A percentile compares a stretch with the other conserved stretches of the same genome.
These are phyloP conservation scores for Microcebus tavaratra DNA, from an alignment of 2,113 vertebrate species.

Conservation along the genomic window DNA sequence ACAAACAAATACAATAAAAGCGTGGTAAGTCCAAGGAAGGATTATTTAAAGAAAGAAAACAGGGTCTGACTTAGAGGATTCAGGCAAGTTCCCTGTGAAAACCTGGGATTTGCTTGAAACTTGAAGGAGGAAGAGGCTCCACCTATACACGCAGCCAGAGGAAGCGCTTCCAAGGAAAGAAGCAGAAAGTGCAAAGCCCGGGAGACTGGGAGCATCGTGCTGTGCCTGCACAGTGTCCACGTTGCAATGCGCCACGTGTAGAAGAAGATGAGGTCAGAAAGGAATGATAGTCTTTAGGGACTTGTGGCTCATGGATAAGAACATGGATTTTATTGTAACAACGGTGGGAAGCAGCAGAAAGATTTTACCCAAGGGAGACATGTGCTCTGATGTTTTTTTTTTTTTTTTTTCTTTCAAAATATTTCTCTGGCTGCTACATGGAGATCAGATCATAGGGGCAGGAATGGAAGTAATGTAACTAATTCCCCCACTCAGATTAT, in stretches of 20 bases:
- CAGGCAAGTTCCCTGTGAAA: background rate
- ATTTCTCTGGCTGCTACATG: background rate
- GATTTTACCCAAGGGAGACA: background rate
- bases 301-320: background rate
- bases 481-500: background rate
- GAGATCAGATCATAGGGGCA: too few relatives aligned
- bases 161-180: background rate
- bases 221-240: background rate
- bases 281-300: background rate
- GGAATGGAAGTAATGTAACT: background rate
- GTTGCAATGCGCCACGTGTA: background rate
- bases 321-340: background rate
- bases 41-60: background rate
- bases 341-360: background rate
- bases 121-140: background rate
- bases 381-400: background rate
- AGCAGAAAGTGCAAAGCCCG: background rate
- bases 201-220: background rate
- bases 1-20: too few relatives aligned
- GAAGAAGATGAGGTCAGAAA: background rate
- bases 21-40: background rate
- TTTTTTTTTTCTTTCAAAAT: background rate
- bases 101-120: background rate
- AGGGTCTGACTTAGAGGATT: background rate
- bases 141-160: background rate